phyloP scores from a whole-genome alignment of 2,888 invertebrate genomes.

The Biston betularia region DNA sequence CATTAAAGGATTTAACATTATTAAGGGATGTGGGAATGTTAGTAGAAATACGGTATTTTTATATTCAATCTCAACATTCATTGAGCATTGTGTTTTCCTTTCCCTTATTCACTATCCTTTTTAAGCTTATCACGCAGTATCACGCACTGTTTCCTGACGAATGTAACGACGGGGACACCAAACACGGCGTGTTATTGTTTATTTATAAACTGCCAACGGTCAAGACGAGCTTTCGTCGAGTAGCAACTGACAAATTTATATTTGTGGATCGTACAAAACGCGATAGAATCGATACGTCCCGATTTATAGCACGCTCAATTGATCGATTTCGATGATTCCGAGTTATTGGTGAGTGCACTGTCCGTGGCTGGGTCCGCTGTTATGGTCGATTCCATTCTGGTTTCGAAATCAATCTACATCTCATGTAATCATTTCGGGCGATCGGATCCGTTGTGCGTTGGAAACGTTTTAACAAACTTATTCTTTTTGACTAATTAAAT shows the following conservation, averaged over 20 bases:
- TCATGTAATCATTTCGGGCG: conserved; percentile 38
- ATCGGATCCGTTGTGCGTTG: conserved; percentile 23
- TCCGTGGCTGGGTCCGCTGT: conserved; percentile 34
- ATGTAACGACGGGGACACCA: conserved; percentile 75
- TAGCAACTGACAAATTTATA: conserved; percentile 84
- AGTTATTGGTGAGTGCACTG: conserved; percentile 68
- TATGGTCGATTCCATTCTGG: conserved; percentile 38
- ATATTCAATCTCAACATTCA: conserved; percentile 16
- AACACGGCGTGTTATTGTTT: conserved; percentile 81
- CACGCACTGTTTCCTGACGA: conserved; percentile 68
- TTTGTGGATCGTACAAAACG: conserved; percentile 78
- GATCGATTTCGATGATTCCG: conserved; percentile 79
- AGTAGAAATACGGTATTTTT: background rate
- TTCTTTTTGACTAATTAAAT: conserved; percentile 43
- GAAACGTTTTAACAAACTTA: conserved; percentile 35
- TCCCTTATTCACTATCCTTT: conserved; percentile 32
- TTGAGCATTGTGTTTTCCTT: conserved; percentile 54
- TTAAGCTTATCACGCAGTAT: conserved; percentile 66
- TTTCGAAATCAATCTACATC: conserved; percentile 41
- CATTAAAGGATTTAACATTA: background rate
- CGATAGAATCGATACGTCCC: conserved; percentile 80
- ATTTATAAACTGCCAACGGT: conserved; percentile 77
- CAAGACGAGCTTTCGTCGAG: conserved; percentile 71
- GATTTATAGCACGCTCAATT: conserved; percentile 79
- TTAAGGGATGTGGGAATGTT: background rate